These are phyloP conservation scores for Thecocarcelia acutangulata DNA, from an alignment of 2,888 invertebrate species.

Conservation along the genomic window DNA sequence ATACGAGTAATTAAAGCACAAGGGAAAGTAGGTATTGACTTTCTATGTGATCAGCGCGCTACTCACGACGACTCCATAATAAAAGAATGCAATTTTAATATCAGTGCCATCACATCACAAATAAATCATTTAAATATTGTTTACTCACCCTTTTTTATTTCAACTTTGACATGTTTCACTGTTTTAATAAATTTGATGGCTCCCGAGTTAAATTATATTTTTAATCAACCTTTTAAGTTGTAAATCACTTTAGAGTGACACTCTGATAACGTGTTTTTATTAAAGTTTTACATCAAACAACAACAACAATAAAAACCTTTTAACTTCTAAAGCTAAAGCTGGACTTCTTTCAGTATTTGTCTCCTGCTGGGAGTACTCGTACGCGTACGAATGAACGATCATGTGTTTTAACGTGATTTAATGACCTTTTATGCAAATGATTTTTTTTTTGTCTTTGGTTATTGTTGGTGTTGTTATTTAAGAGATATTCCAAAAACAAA, in stretches of 20 bases:
- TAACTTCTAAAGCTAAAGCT: constrained; percentile 50
- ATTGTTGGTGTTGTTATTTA: not conserved
- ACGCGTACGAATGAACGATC: constrained; percentile 23
- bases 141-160: constrained; percentile 12
- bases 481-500: constrained; percentile 17
- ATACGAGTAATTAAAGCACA: too few relatives aligned
- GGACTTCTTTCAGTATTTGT: constrained; percentile 26
- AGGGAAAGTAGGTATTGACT: too few relatives aligned
- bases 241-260: constrained; percentile 64
- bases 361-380: constrained; percentile 33
- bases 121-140: not conserved
- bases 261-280: constrained; percentile 52
- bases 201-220: constrained; percentile 19
- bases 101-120: too few relatives aligned
- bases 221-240: constrained; percentile 54
- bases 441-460: constrained; percentile 11
- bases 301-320: constrained; percentile 11
- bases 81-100: too few relatives aligned
- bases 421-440: constrained; percentile 69
- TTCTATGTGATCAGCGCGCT: too few relatives aligned
- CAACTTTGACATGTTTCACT: not conserved
- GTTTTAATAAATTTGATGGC: constrained; percentile 28
- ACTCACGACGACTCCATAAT: too few relatives aligned
- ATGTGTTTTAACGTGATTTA: constrained; percentile 65
- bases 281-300: constrained; percentile 22